Conservation (phyloP, 2,888 invertebrate genomes). For the Gerris lacustris region DNA sequence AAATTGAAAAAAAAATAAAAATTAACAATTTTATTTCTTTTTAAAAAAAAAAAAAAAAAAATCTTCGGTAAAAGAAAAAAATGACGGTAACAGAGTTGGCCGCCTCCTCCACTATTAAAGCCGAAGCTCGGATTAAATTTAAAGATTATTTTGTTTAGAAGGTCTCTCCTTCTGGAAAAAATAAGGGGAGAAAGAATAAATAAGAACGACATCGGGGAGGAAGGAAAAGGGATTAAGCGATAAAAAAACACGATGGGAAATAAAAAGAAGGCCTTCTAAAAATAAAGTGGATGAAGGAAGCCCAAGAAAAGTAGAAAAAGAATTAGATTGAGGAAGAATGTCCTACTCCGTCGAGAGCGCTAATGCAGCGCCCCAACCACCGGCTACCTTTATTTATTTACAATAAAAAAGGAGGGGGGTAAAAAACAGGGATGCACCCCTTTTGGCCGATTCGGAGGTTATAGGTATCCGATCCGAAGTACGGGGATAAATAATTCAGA, state of each 20-base stretch:
- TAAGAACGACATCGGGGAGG: too few species aligned
- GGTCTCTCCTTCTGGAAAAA: not conserved
- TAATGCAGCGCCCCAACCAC: conserved; percentile 7
- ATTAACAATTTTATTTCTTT: too few species aligned
- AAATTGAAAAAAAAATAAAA: too few species aligned
- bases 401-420: not conserved
- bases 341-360: conserved; percentile 9
- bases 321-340: conserved; percentile 11
- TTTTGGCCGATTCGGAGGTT: conserved; percentile 1
- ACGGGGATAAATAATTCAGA: not conserved
- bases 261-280: conserved; percentile 13
- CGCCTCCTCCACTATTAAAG: too few species aligned
- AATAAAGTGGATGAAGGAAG: not conserved
- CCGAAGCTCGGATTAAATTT: not conserved
- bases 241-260: conserved; percentile 4
- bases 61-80: too few species aligned
- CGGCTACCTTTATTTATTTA: conserved; percentile 1
- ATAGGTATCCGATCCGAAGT: not conserved
- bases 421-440: not conserved
- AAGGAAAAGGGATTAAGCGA: not conserved
- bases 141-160: not conserved
- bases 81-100: too few species aligned
- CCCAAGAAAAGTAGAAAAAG: conserved; percentile 7
- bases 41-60: too few species aligned
- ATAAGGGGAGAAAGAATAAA: not conserved